Evolutionary conservation across 2,888 invertebrate genomes (phyloP).

Genomic region (Thymelicus sylvestris): DNA sequence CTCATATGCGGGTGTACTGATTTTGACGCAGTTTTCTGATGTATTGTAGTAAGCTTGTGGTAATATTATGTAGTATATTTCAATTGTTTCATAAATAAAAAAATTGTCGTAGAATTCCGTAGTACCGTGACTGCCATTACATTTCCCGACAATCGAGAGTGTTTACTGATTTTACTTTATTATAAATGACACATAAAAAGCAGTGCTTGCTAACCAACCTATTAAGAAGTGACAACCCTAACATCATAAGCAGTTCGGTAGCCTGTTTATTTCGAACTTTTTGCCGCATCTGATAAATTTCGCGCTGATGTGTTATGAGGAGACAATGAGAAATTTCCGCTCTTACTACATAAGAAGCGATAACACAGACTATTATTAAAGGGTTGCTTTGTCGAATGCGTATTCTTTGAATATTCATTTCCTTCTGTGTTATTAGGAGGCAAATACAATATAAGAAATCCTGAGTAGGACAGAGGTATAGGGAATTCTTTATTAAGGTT

Average conservation of each 20-base stretch:
- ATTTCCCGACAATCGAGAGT: too few species aligned
- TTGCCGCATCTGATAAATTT: constrained; percentile 68
- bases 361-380: constrained; percentile 39
- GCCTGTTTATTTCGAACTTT: constrained; percentile 56
- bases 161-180: too few species aligned
- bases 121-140: too few species aligned
- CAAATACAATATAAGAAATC: neutral
- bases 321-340: constrained; percentile 59
- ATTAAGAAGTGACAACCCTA: constrained; percentile 38
- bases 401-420: constrained; percentile 36
- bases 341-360: constrained; percentile 48
- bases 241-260: constrained; percentile 43
- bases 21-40: too few species aligned
- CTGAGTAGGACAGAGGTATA: neutral
- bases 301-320: constrained; percentile 60
- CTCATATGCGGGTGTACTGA: too few species aligned
- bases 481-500: neutral
- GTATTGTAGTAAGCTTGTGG: too few species aligned
- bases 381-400: constrained; percentile 25
- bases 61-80: too few species aligned
- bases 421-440: constrained; percentile 23
- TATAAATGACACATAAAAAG: neutral
- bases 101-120: too few species aligned
- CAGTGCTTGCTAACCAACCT: neutral
- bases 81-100: too few species aligned